Percentiles rank a stretch among this genome's conserved stretches.
phyloP scores from a whole-genome alignment of 2,797 vertebrate species.

The Podargus strigoides region DNA sequence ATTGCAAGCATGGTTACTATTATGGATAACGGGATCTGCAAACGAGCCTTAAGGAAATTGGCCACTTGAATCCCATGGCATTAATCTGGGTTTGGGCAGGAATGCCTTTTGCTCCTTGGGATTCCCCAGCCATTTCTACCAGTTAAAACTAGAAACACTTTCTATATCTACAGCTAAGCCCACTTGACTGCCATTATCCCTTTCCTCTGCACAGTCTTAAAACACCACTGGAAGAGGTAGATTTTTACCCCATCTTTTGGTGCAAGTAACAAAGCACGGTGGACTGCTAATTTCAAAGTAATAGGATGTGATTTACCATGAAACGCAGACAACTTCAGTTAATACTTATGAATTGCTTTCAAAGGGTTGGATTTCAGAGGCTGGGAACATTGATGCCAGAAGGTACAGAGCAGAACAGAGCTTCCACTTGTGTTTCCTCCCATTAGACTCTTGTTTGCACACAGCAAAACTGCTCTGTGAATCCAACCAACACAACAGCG shows the following conservation, averaged over 20 bases:
- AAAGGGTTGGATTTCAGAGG: not conserved
- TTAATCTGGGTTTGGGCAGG: not conserved
- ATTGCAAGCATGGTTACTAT: not conserved
- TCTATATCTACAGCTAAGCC: not conserved
- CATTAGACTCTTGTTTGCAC: not conserved
- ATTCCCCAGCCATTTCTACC: not conserved
- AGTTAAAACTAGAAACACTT: not conserved
- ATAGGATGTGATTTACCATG: not conserved
- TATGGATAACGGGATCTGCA: not conserved
- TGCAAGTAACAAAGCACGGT: not conserved
- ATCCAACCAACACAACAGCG: not conserved
- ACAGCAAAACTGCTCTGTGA: not conserved
- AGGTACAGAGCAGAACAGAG: not conserved
- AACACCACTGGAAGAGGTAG: not conserved
- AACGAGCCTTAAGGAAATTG: not conserved
- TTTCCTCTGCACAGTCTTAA: not conserved
- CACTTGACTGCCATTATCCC: not conserved
- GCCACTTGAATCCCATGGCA: not conserved
- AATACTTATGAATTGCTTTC: not conserved
- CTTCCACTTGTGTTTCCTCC: not conserved
- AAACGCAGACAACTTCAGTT: not conserved
- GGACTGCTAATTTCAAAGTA: not conserved
- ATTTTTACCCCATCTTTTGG: not conserved
- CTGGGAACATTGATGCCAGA: not conserved
- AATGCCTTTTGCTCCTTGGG: not conserved